phyloP scores from a whole-genome alignment of 1,140 invertebrate species.

The Pseudomyrmex pallidus region DNA sequence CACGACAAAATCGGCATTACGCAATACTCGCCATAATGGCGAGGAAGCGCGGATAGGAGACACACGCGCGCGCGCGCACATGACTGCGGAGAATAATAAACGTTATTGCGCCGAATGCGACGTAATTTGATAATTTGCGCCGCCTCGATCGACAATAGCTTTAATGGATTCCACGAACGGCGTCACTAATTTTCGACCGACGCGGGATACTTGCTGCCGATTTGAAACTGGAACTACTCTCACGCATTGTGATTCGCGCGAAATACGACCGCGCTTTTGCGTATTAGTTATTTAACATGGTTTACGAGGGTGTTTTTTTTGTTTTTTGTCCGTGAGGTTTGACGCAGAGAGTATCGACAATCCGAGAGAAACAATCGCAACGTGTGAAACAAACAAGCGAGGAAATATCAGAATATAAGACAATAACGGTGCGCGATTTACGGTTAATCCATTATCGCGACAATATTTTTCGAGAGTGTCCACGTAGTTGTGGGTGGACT shows the following conservation, averaged over 20 bases:
- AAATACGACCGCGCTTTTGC: neutral
- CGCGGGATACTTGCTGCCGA: conserved; percentile 4
- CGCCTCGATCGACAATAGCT: conserved; percentile 60
- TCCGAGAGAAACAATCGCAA: neutral
- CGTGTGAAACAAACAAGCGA: neutral
- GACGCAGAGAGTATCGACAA: too few species aligned
- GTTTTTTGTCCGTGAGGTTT: neutral
- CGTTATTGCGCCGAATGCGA: conserved; percentile 58
- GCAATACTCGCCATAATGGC: conserved; percentile 39
- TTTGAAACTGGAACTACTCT: neutral
- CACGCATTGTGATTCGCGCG: neutral
- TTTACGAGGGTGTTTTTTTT: too few species aligned
- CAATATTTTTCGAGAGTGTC: conserved; percentile 58
- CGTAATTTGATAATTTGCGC: conserved; percentile 69
- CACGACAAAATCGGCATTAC: conserved; percentile 20
- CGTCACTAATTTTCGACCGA: conserved; percentile 46
- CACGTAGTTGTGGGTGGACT: neutral
- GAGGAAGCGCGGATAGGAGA: too few species aligned
- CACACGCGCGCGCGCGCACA: neutral
- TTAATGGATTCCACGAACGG: conserved; percentile 64
- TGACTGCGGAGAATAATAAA: conserved; percentile 62
- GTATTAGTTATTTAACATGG: neutral
- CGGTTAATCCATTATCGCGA: conserved; percentile 4
- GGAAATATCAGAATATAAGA: conserved; percentile 12
- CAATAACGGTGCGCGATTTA: neutral